Evolutionary conservation across 2,797 vertebrate genomes (phyloP).

Genomic region (Pseudotriccus pelzelni): DNA sequence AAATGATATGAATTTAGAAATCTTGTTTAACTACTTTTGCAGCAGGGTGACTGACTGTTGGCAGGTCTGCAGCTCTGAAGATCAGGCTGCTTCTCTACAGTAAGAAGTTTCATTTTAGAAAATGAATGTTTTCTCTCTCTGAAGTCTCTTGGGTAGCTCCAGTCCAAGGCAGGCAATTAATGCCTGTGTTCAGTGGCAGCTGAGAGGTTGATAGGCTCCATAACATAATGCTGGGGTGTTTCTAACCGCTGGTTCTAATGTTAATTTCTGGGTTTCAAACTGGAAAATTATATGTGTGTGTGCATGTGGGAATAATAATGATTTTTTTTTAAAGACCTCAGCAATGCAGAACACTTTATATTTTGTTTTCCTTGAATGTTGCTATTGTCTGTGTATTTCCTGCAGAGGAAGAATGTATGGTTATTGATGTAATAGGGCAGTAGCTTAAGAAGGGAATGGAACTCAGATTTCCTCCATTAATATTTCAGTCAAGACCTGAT

Average conservation of each 20-base stretch:
- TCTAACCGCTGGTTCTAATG: neutral
- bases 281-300: neutral
- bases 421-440: neutral
- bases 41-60: neutral
- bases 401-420: neutral
- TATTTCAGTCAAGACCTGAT: neutral
- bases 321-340: neutral
- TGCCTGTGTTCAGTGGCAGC: neutral
- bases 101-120: neutral
- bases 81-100: neutral
- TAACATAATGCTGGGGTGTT: neutral
- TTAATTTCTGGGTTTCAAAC: constrained; percentile 21
- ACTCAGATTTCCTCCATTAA: neutral
- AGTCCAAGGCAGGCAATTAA: constrained; percentile 13
- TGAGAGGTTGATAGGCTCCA: neutral
- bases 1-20: neutral
- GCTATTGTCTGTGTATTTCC: constrained; percentile 11
- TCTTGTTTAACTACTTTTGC: neutral
- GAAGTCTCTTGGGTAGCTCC: neutral
- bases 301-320: neutral
- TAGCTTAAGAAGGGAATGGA: neutral
- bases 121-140: neutral
- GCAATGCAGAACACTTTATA: neutral
- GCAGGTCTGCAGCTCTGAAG: neutral
- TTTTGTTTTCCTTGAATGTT: neutral